phyloP scores from a whole-genome alignment of 2,888 invertebrate genomes.

The Exephanes ischioxanthus region DNA sequence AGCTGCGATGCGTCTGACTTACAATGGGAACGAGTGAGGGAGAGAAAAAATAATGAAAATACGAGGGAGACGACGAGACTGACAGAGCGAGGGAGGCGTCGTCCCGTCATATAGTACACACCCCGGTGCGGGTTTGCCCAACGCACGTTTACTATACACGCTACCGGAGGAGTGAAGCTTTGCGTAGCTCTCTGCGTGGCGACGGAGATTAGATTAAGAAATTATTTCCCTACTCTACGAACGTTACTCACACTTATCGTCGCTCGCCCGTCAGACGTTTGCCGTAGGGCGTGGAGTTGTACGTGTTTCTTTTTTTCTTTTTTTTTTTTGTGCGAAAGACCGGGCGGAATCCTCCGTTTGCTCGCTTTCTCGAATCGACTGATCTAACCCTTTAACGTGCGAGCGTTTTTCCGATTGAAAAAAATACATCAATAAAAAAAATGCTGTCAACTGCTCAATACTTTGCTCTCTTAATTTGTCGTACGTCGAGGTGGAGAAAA shows the following conservation, averaged over 20 bases:
- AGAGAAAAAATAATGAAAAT: slow-evolving; percentile 29
- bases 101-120: slow-evolving; percentile 41
- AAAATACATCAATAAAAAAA: neutral
- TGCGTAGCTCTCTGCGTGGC: slow-evolving; percentile 34
- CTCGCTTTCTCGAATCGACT: neutral
- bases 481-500: too few species aligned
- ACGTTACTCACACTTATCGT: slow-evolving; percentile 12
- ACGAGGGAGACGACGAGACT: slow-evolving; percentile 9
- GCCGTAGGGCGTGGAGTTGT: neutral
- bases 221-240: slow-evolving; percentile 50
- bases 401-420: neutral
- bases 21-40: slow-evolving; percentile 37
- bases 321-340: neutral
- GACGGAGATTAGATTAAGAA: slow-evolving; percentile 69
- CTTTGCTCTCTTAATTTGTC: too few species aligned
- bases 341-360: neutral
- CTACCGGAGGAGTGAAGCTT: slow-evolving; percentile 51
- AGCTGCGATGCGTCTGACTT: slow-evolving; percentile 32
- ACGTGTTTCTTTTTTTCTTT: neutral
- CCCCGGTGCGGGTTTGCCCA: slow-evolving; percentile 42
- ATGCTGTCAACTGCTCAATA: neutral
- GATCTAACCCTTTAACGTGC: too few species aligned
- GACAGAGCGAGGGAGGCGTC: slow-evolving; percentile 36
- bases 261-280: neutral
- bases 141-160: slow-evolving; percentile 19